phyloP scores from a whole-genome alignment of 2,113 vertebrate genomes.

The Gavialis gangeticus region DNA sequence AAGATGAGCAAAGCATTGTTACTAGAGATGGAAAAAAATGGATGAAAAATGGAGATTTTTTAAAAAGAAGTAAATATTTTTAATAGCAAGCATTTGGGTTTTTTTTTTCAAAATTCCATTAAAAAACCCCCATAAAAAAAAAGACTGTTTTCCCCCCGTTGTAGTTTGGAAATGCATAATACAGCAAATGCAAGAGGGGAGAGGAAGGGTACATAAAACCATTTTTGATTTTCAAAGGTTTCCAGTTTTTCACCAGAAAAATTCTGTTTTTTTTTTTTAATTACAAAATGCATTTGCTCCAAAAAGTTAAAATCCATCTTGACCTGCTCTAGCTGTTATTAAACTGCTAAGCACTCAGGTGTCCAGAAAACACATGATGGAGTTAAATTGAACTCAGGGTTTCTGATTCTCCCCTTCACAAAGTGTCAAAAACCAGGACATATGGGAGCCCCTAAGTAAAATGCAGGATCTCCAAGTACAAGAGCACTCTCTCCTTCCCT shows the following conservation, averaged over 20 bases:
- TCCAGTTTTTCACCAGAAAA: neutral
- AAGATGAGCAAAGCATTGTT: neutral
- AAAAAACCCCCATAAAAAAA: neutral
- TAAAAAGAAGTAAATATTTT: neutral
- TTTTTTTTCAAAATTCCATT: neutral
- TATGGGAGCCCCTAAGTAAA: neutral
- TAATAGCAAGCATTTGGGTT: neutral
- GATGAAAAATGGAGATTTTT: neutral
- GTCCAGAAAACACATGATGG: neutral
- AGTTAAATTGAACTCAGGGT: neutral
- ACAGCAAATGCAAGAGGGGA: neutral
- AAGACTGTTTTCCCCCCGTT: neutral
- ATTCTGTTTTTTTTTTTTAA: too few species aligned
- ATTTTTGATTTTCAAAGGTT: neutral
- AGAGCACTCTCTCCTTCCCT: neutral
- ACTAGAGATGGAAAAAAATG: neutral
- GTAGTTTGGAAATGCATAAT: neutral
- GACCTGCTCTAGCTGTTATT: neutral
- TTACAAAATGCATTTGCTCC: too few species aligned
- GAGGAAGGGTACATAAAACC: accelerated
- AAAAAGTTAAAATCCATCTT: too few species aligned
- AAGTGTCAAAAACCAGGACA: neutral
- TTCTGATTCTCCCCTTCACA: neutral
- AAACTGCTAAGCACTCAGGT: neutral
- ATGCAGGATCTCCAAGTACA: neutral